Base-by-base conservation (phyloP, 1,140 invertebrate genomes). In the Teleogryllus occipitalis region DNA sequence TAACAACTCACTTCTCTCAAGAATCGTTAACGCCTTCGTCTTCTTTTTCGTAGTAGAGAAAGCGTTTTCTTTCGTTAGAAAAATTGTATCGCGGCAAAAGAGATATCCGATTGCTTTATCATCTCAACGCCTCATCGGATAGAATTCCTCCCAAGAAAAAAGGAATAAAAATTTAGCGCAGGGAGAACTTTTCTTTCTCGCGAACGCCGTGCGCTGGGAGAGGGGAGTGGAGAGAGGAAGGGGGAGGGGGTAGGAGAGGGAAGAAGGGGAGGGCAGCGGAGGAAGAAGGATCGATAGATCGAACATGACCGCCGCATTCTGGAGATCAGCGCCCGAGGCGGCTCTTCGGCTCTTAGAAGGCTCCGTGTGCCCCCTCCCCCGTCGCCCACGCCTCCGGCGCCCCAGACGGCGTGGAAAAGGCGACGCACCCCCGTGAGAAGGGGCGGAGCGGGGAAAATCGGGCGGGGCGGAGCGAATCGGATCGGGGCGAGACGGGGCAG, bases 31-130 rank as follows among this genome's bases (percentile, higher is more conserved):
- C 27, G 27, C 27, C 27, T 39, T 39, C 27, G 27, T 39, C 27
- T 39, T 39, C 27, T 39, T 39, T 39, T 65, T 10, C 54, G 10
- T 65, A 65, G 54, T 65, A 65, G 54, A 10, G 54, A 65, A 18
- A 65, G 54, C 54, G 54, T 65, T 65, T 65, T 65, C 54, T 65
- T 65, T 65, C 54, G 54, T 65, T 65, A 65, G 54, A 65, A 65
- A 65, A 65, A 65, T 65, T 65, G 54, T 65, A 65, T 65, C 54
- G 54, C 54, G 18, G 54, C 54, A 18, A 18, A 65, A 65, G 54
- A 65, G 54, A 65, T 65, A 65, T 65, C 54, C 54, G 54, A 65
- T 65, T 65, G 54, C 54, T 65, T 65, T 65, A 65, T 65, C 54
- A 65, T 65, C 54, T 65, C 54, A 65, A 65, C 54, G 54, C 54